Percentiles rank a stretch among this genome's conserved stretches.
Conservation (phyloP, 1,140 invertebrate genomes). For the Aporrectodea caliginosa region DNA sequence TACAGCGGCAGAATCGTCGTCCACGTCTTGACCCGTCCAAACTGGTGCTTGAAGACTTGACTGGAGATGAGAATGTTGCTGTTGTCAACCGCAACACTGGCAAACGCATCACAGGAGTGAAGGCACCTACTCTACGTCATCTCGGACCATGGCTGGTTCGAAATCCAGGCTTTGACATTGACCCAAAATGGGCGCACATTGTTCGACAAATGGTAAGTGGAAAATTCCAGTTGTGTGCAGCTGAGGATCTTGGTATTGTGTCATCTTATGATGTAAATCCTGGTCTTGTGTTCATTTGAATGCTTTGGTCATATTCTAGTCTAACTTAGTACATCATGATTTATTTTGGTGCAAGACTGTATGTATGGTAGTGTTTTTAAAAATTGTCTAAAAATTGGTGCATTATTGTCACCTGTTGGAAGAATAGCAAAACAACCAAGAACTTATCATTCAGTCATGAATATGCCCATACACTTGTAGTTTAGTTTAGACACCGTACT, state of each 20-base stretch:
- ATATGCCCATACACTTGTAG: no score
- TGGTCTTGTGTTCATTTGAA: no score
- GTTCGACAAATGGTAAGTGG: constrained; percentile 56
- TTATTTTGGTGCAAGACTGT: no score
- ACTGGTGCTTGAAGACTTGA: constrained; percentile 74
- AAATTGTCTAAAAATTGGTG: no score
- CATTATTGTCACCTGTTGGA: no score
- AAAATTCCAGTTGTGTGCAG: neutral
- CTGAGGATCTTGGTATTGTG: neutral
- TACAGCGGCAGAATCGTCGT: constrained; percentile 5
- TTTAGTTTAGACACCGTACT: no score
- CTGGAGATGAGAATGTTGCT: constrained; percentile 90
- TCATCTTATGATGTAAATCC: neutral
- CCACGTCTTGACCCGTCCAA: constrained; percentile 63
- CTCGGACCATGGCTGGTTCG: constrained; percentile 88
- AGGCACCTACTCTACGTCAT: constrained; percentile 89
- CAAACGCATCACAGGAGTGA: constrained; percentile 75
- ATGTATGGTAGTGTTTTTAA: no score
- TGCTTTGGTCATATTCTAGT: no score
- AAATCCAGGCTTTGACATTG: constrained; percentile 95
- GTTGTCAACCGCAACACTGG: constrained; percentile 88
- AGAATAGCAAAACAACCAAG: no score
- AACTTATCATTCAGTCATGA: no score
- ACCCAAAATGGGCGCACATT: constrained; percentile 92
- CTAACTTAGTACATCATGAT: no score